Conservation (phyloP, 2,113 vertebrate genomes). For the Osmerus mordax region DNA sequence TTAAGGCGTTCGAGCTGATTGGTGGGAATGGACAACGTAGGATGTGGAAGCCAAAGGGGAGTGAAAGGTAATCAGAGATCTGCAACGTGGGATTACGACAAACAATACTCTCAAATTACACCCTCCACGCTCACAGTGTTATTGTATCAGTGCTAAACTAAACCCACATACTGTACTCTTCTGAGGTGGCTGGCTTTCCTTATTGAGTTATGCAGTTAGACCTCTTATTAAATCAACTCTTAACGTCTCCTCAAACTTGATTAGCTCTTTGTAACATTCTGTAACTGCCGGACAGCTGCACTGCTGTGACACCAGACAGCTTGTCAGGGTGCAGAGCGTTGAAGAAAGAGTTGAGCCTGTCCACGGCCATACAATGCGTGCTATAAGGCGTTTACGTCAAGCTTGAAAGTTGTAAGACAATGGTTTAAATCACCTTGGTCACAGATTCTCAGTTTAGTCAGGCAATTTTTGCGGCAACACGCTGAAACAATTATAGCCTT, state of each 20-base stretch:
- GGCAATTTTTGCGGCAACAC: constrained; percentile 29
- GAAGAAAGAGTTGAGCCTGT: too few species aligned
- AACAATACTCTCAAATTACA: too few species aligned
- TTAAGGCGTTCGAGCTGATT: background rate
- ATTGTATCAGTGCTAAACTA: background rate
- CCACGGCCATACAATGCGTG: too few species aligned
- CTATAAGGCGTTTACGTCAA: background rate
- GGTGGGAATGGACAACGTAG: too few species aligned
- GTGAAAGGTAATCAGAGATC: too few species aligned
- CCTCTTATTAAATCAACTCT: constrained; percentile 28
- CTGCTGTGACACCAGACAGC: too few species aligned
- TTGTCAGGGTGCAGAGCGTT: too few species aligned
- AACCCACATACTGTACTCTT: constrained; percentile 11
- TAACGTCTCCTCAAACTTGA: constrained; percentile 19
- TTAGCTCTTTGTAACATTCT: background rate
- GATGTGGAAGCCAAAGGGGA: too few species aligned
- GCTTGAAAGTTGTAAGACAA: background rate
- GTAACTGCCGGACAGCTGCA: too few species aligned
- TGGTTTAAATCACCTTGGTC: constrained; percentile 18
- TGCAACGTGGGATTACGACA: too few species aligned
- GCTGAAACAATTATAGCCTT: constrained; percentile 53
- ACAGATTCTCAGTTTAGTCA: constrained; percentile 7
- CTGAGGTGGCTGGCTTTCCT: background rate
- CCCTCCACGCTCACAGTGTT: too few species aligned
- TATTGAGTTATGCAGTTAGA: constrained; percentile 16